Conservation (phyloP, 2,113 vertebrate species). For the Zapornia atra region DNA sequence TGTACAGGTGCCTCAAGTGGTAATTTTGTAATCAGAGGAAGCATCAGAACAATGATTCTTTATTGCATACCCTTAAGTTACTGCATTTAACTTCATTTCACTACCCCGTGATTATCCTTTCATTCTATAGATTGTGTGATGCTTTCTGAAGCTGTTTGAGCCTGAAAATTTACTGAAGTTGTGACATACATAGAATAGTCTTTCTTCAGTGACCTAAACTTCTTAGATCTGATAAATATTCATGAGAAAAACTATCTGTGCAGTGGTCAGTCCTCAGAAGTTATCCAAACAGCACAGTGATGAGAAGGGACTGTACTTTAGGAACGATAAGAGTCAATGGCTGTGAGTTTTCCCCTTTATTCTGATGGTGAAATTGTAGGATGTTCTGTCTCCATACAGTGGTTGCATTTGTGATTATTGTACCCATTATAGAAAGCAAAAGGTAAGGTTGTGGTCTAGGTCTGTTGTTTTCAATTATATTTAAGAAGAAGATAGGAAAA, state of each 20-base stretch:
- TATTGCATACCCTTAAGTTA: constrained; percentile 19
- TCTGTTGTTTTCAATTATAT: not conserved
- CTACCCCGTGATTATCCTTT: constrained; percentile 52
- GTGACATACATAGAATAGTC: not conserved
- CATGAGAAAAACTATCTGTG: not conserved
- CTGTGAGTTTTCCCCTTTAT: not conserved
- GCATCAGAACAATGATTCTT: constrained; percentile 25
- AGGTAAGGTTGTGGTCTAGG: not conserved
- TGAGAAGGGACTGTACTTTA: not conserved
- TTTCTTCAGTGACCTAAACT: constrained; percentile 5
- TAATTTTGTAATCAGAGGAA: constrained; percentile 44
- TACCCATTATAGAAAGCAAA: not conserved
- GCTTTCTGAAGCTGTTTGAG: constrained; percentile 1
- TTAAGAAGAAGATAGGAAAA: not conserved
- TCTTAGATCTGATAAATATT: not conserved
- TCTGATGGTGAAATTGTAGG: not conserved
- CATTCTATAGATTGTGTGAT: not conserved
- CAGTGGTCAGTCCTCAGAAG: not conserved
- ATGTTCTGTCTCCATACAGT: not conserved
- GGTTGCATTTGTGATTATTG: not conserved
- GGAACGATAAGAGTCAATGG: not conserved
- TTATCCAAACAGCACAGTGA: not conserved
- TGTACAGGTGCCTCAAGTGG: not conserved
- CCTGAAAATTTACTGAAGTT: constrained; percentile 33
- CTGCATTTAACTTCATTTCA: constrained; percentile 56